Base-by-base conservation (phyloP, 2,888 invertebrate genomes). In the Myopa tessellatipennis region DNA sequence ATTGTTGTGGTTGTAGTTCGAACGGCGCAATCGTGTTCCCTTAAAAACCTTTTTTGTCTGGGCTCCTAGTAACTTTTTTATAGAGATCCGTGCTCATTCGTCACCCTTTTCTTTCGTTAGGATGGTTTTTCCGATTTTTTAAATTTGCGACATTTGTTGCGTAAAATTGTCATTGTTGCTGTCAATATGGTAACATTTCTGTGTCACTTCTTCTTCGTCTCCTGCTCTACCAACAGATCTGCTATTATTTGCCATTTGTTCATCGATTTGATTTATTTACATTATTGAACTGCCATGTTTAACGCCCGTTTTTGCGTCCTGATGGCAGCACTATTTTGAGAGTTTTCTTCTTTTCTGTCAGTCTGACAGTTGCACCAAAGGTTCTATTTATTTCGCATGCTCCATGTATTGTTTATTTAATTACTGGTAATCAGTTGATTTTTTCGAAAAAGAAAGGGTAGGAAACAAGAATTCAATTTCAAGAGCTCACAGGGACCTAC, bases 71-170 rank as follows among this genome's bases (percentile, higher is more conserved):
- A 26, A 26, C 14, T 50, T 50, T 50, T 50, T 8, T 50, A 50
- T 50, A 50, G 10, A 10, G 55, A 10, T 4, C 63, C 55, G 45
- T 65, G 26, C 52, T 6, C 12, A 65, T 38, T 65, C 26, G 18
- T 45, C 74, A 74, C 74, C 52, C 74, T n/a, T 45, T 71, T 71
- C 40, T 55, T 71, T 55, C 18, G 36, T 58, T 34, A 7, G 16
- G 16, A 34, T 71, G 18, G 58, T 38, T 5, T n/a, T 71, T 38
- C 8, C 58, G 6, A 6, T 58, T 71, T 26, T 58, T n/a, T 36
- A n/a, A 79, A 78, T 78, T 80, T 73, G 81, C 80, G 77, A 80
- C 81, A 81, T 81, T 81, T 81, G 81, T 80, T 80, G 80, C 80
- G 77, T 82, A 73, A 81, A 82, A 80, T 79, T 74, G 74, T 55